Percentiles rank a stretch among this genome's conserved stretches.
phyloP scores from a whole-genome alignment of 2,797 vertebrate genomes.

The Pogoniulus pusillus region DNA sequence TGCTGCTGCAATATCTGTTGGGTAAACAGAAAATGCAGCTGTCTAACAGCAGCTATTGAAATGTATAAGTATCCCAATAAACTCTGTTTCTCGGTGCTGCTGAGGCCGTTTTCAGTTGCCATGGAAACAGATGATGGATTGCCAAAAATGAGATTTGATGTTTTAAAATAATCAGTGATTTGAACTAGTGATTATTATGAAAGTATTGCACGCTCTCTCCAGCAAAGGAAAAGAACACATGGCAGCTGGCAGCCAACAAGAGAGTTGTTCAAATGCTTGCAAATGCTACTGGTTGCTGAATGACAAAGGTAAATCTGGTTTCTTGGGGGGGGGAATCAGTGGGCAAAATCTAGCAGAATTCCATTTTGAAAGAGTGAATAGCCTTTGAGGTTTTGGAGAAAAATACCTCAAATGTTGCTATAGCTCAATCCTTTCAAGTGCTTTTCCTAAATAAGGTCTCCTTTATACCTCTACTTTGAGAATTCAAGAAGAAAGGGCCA shows the following conservation, averaged over 20 bases:
- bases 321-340: slow-evolving; percentile 1
- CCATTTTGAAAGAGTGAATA: neutral
- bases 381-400: neutral
- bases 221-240: neutral
- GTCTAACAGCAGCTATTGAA: slow-evolving; percentile 46
- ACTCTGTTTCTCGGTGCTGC: slow-evolving; percentile 42
- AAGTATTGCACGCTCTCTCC: slow-evolving; percentile 24
- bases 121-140: slow-evolving; percentile 60
- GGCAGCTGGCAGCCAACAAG: slow-evolving; percentile 32
- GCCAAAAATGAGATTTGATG: slow-evolving; percentile 57
- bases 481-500: neutral
- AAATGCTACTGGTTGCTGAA: neutral
- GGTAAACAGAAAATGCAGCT: slow-evolving; percentile 59
- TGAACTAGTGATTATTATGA: slow-evolving; percentile 42
- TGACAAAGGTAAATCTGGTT: neutral
- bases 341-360: neutral
- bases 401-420: neutral
- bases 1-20: slow-evolving; percentile 26
- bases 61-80: slow-evolving; percentile 58
- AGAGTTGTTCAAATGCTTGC: slow-evolving; percentile 22
- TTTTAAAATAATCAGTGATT: slow-evolving; percentile 69
- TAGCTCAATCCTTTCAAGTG: neutral
- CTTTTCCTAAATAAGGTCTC: neutral
- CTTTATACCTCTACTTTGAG: neutral
- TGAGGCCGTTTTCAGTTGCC: slow-evolving; percentile 58